Conservation (phyloP, 2,797 vertebrate species). For the Lindbergichthys nudifrons region DNA sequence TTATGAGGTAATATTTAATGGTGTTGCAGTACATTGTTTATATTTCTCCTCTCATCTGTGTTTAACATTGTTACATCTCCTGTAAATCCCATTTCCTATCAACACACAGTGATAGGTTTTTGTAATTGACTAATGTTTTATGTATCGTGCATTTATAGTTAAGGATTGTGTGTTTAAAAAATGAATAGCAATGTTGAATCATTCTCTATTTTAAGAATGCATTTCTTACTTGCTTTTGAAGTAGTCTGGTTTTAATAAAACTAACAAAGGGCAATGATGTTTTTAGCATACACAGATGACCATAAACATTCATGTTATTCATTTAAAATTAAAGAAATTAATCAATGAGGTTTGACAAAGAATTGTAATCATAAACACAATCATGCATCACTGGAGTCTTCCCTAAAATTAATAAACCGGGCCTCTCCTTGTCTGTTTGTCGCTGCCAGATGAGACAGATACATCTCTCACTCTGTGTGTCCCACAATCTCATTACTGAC, state of each 20-base stretch:
- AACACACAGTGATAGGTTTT: slow-evolving; percentile 26
- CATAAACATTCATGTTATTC: slow-evolving; percentile 4
- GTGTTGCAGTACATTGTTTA: slow-evolving; percentile 30
- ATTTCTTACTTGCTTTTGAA: background rate
- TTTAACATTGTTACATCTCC: slow-evolving; percentile 8
- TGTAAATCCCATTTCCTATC: slow-evolving; percentile 12
- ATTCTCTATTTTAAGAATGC: slow-evolving; percentile 11
- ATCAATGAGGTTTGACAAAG: slow-evolving; percentile 1
- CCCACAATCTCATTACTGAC: slow-evolving; percentile 78
- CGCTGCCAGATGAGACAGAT: slow-evolving; percentile 63
- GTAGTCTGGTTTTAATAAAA: slow-evolving; percentile 2
- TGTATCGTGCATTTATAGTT: slow-evolving; percentile 10
- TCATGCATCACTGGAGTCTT: slow-evolving; percentile 23
- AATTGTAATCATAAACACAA: slow-evolving; percentile 23
- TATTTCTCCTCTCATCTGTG: slow-evolving; percentile 25
- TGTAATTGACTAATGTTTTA: background rate
- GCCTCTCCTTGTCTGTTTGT: slow-evolving; percentile 22
- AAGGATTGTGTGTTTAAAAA: slow-evolving; percentile 3
- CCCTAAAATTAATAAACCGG: slow-evolving; percentile 3
- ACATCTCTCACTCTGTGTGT: slow-evolving; percentile 61
- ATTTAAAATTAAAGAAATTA: background rate
- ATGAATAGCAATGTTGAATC: background rate
- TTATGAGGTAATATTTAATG: slow-evolving; percentile 12
- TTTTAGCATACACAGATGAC: slow-evolving; percentile 4
- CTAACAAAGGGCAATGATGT: background rate